Evolutionary conservation across 2,113 vertebrate species (phyloP).

Genomic region (Tupaia chinensis): DNA sequence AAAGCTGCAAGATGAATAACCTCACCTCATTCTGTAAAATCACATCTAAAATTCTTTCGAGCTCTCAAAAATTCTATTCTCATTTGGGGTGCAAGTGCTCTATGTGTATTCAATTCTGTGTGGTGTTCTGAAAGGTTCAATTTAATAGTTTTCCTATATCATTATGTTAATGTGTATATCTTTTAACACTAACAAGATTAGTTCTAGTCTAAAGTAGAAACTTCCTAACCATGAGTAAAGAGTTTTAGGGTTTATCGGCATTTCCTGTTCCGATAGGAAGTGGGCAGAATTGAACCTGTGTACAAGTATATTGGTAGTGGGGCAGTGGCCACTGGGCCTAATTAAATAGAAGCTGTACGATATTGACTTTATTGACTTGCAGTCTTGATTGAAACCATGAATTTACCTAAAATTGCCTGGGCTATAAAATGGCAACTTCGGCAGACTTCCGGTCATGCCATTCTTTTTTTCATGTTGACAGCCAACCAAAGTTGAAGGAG

Average conservation of each 20-base stretch:
- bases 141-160: background rate
- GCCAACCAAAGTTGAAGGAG: background rate
- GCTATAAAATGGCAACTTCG: slow-evolving; percentile 25
- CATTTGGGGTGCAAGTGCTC: background rate
- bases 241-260: background rate
- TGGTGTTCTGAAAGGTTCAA: background rate
- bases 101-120: background rate
- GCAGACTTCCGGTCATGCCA: background rate
- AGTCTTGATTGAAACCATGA: background rate
- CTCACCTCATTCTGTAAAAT: background rate
- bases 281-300: background rate
- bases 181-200: slow-evolving; percentile 3
- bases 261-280: background rate
- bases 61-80: background rate
- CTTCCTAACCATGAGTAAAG: background rate
- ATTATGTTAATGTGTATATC: background rate
- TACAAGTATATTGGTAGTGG: background rate
- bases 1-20: background rate
- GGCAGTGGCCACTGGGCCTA: background rate
- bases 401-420: background rate
- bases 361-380: background rate
- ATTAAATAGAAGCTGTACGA: background rate
- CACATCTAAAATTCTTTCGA: background rate
- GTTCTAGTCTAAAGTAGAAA: background rate
- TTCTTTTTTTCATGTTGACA: background rate